phyloP scores from a whole-genome alignment of 2,797 vertebrate species.

The Coracias cyanogaster region DNA sequence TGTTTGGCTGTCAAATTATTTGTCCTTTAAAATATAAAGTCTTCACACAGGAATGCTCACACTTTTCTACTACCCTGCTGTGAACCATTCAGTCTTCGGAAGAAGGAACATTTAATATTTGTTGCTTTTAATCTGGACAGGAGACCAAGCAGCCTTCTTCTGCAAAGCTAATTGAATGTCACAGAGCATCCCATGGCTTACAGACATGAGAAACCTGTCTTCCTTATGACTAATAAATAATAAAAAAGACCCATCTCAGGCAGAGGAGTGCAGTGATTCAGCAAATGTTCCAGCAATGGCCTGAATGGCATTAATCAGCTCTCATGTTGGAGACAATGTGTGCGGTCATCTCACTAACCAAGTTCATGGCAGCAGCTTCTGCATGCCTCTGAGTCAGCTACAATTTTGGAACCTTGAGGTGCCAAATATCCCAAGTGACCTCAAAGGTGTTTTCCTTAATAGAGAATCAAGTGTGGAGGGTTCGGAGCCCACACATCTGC shows the following conservation, averaged over 20 bases:
- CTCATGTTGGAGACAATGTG: not conserved
- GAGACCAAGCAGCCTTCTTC: not conserved
- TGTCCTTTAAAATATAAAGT: not conserved
- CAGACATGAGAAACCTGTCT: not conserved
- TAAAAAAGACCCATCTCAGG: not conserved
- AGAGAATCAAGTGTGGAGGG: not conserved
- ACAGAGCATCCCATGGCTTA: not conserved
- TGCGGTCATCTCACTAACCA: not conserved
- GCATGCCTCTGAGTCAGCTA: not conserved
- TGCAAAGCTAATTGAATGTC: not conserved
- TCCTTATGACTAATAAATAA: not conserved
- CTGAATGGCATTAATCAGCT: not conserved
- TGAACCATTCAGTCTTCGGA: not conserved
- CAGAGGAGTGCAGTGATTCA: not conserved
- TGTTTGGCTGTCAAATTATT: not conserved
- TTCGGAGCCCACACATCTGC: not conserved
- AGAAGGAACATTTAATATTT: not conserved
- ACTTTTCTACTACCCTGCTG: not conserved
- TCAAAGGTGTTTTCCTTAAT: not conserved
- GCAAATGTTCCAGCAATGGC: not conserved
- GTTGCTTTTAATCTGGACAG: not conserved
- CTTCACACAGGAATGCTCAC: not conserved
- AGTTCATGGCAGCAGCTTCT: conserved; percentile 15
- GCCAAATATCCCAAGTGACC: not conserved
- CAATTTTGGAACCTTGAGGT: not conserved